These are phyloP conservation scores for Zaprionus capensis DNA, from an alignment of 1,140 invertebrate genomes.

Conservation along the genomic window DNA sequence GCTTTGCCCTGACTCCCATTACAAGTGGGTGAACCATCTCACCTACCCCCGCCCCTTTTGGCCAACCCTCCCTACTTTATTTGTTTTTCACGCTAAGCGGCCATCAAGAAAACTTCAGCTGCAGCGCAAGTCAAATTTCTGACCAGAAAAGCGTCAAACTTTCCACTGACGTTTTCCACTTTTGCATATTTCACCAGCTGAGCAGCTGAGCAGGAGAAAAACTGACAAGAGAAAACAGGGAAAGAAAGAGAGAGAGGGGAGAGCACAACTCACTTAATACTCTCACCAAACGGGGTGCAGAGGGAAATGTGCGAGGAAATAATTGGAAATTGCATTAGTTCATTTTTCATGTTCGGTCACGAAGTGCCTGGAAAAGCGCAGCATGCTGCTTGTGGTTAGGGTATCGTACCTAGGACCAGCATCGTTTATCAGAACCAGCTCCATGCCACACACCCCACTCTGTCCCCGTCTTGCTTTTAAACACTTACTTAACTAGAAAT, in stretches of 20 bases:
- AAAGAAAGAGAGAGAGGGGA: background rate
- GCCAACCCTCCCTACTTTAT: conserved; percentile 57
- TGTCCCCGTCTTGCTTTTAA: conserved; percentile 70
- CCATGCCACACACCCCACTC: background rate
- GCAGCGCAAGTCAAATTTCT: conserved; percentile 79
- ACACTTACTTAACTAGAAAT: conserved; percentile 82
- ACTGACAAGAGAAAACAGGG: conserved; percentile 20
- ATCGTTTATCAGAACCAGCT: conserved; percentile 68
- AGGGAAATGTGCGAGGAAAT: background rate
- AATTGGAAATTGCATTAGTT: background rate
- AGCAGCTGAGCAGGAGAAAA: conserved; percentile 42
- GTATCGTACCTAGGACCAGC: conserved; percentile 36
- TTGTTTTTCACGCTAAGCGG: conserved; percentile 76
- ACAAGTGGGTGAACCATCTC: conserved; percentile 13
- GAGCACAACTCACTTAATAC: conserved; percentile 9
- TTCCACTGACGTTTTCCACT: conserved; percentile 73
- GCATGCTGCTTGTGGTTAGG: background rate
- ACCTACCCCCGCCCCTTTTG: background rate
- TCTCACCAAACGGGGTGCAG: conserved; percentile 4
- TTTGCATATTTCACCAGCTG: conserved; percentile 78
- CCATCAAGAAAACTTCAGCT: conserved; percentile 83
- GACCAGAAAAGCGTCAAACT: conserved; percentile 79
- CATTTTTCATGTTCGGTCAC: background rate
- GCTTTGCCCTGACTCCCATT: conserved; percentile 44
- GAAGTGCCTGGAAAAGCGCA: background rate